Conservation (phyloP, 2,888 invertebrate species). For the Masnerella sp. region DNA sequence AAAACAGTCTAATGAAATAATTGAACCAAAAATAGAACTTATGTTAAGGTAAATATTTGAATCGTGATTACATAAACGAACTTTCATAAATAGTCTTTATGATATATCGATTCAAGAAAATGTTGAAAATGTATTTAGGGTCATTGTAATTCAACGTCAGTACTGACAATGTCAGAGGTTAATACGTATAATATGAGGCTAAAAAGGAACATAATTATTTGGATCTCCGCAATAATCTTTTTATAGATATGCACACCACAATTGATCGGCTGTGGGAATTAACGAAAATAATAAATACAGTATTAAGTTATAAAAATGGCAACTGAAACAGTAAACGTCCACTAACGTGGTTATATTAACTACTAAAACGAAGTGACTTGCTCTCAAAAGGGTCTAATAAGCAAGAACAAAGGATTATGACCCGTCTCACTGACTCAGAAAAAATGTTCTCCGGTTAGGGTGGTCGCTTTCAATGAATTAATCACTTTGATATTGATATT, state of each 20-base stretch:
- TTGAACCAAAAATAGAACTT: too few species aligned
- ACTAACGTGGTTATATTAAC: constrained; percentile 10
- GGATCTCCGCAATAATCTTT: neutral
- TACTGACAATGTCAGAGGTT: too few species aligned
- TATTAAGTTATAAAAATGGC: constrained; percentile 19
- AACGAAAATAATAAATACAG: constrained; percentile 5
- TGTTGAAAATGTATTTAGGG: too few species aligned
- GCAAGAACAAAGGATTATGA: constrained; percentile 27
- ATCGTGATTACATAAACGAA: too few species aligned
- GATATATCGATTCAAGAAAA: too few species aligned
- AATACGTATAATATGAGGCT: too few species aligned
- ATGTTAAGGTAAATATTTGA: too few species aligned
- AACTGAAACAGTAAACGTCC: constrained; percentile 7
- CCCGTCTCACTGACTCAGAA: constrained; percentile 10
- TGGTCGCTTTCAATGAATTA: constrained; percentile 1
- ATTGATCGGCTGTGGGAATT: neutral
- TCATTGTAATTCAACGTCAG: too few species aligned
- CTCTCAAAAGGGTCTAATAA: constrained; percentile 11
- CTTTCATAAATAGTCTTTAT: too few species aligned
- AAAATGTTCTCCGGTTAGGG: neutral
- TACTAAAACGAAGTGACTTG: constrained; percentile 12
- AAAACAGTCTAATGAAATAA: too few species aligned
- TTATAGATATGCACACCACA: neutral
- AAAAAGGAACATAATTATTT: neutral
- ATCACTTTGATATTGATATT: constrained; percentile 4